Percentiles rank a stretch among this genome's conserved stretches.
These are phyloP conservation scores for Campoletis raptor DNA, from an alignment of 2,888 invertebrate species.

Conservation along the genomic window DNA sequence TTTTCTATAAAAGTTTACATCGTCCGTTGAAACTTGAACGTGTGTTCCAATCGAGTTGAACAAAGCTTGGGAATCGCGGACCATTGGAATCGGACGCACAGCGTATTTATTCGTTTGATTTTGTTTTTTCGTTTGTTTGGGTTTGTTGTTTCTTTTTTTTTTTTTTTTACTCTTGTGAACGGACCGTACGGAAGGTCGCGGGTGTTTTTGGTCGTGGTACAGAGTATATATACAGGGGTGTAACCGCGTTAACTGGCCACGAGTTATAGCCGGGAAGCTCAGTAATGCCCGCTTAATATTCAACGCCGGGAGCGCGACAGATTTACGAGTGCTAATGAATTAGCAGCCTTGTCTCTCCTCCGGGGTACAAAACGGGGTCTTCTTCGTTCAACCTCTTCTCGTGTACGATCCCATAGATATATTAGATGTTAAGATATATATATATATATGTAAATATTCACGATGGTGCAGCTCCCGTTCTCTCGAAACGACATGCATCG, in stretches of 20 bases:
- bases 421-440: not conserved
- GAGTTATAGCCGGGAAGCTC: constrained; percentile 80
- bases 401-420: constrained; percentile 18
- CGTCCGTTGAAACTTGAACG: not conserved
- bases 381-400: constrained; percentile 59
- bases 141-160: constrained; percentile 36
- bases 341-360: constrained; percentile 77
- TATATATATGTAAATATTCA: constrained; percentile 18
- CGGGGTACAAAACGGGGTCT: constrained; percentile 55
- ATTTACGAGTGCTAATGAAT: constrained; percentile 85
- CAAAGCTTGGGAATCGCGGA: not conserved
- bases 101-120: constrained; percentile 34
- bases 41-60: constrained; percentile 26
- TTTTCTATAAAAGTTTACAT: not conserved
- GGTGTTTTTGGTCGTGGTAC: constrained; percentile 62
- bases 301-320: constrained; percentile 81
- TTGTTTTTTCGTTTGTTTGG: constrained; percentile 25
- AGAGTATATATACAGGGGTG: constrained; percentile 64
- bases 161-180: constrained; percentile 36
- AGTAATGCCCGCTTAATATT: constrained; percentile 84
- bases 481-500: constrained; percentile 17
- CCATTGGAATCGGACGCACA: constrained; percentile 59
- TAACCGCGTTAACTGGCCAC: constrained; percentile 80
- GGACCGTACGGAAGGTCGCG: constrained; percentile 64
- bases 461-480: constrained; percentile 37